Conservation (phyloP, 2,797 vertebrate species). For the Anolis apletophallus region DNA sequence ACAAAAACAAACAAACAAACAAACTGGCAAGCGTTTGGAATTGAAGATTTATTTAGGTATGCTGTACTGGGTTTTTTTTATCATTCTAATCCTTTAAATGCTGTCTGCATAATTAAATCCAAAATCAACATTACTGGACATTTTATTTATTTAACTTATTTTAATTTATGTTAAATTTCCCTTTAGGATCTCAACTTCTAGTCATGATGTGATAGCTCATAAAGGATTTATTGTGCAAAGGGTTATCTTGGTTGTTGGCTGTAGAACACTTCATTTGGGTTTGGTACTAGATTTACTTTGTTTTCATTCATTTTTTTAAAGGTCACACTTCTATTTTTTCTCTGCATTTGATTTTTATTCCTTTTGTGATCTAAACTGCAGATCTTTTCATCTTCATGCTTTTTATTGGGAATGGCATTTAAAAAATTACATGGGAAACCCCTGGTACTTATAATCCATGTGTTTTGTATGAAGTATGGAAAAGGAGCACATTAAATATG, state of each 20-base stretch:
- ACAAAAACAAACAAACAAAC: too few species aligned
- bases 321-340: neutral
- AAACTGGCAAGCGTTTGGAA: too few species aligned
- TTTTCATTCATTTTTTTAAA: neutral
- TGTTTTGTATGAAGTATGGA: neutral
- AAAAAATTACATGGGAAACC: neutral
- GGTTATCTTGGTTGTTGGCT: neutral
- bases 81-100: too few species aligned
- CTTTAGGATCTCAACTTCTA: too few species aligned
- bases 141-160: too few species aligned
- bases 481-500: neutral
- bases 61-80: too few species aligned
- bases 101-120: too few species aligned
- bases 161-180: too few species aligned
- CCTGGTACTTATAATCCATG: neutral
- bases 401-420: neutral
- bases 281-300: neutral
- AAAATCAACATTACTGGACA: too few species aligned
- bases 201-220: neutral
- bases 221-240: neutral
- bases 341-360: neutral
- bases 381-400: constrained; percentile 5
- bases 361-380: neutral
- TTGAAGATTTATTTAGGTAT: too few species aligned
- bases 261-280: neutral